Conservation (phyloP, 2,888 invertebrate genomes). For the Eristalis pertinax region DNA sequence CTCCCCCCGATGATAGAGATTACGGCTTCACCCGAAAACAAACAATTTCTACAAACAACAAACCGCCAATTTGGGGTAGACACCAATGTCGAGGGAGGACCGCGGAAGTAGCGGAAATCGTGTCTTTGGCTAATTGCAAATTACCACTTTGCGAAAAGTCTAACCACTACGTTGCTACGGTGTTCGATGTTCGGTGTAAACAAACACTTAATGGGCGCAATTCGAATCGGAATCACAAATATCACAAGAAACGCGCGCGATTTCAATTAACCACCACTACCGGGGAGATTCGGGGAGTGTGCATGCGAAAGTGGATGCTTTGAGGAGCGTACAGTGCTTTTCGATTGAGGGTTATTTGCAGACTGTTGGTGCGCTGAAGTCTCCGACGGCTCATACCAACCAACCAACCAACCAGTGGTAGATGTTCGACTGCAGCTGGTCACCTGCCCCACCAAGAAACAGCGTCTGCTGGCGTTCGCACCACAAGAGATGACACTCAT, state of each 20-base stretch:
- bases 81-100: slow-evolving; percentile 1
- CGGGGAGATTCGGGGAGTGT: background rate
- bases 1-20: slow-evolving; percentile 27
- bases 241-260: slow-evolving; percentile 15
- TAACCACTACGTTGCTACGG: slow-evolving; percentile 34
- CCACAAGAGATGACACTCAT: background rate
- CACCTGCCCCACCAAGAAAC: slow-evolving; percentile 23
- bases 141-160: slow-evolving; percentile 40
- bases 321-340: slow-evolving; percentile 46
- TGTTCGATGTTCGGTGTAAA: no score
- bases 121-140: slow-evolving; percentile 57
- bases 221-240: slow-evolving; percentile 4
- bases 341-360: slow-evolving; percentile 64
- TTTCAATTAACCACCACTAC: background rate
- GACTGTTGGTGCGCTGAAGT: slow-evolving; percentile 60
- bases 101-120: slow-evolving; percentile 33
- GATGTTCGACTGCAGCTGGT: slow-evolving; percentile 56
- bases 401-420: slow-evolving; percentile 28
- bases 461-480: background rate
- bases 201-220: slow-evolving; percentile 49
- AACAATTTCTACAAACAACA: slow-evolving; percentile 57
- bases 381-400: slow-evolving; percentile 38
- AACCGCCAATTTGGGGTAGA: slow-evolving; percentile 14
- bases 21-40: background rate
- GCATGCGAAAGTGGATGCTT: background rate